phyloP scores from a whole-genome alignment of 2,888 invertebrate genomes.

The Agrochola lychnidis region DNA sequence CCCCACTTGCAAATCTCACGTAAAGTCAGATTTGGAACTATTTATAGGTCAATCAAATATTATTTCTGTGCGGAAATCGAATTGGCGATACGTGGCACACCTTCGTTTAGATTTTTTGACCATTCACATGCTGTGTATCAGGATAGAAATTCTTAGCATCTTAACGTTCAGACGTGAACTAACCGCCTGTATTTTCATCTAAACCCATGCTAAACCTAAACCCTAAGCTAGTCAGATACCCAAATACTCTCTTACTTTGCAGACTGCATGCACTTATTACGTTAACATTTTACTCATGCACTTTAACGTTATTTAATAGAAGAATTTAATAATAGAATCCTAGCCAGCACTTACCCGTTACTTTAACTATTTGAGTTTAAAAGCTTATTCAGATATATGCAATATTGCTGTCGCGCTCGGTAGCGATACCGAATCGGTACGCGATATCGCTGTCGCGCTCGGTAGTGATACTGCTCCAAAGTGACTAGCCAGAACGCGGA shows the following conservation, averaged over 20 bases:
- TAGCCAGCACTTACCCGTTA: neutral
- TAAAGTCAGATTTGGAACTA: neutral
- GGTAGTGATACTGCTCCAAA: no score
- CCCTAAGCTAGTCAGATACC: constrained; percentile 1
- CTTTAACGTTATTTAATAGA: neutral
- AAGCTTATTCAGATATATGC: no score
- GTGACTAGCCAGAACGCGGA: no score
- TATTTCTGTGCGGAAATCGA: neutral
- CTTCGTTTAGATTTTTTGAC: neutral
- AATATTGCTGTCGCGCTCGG: no score
- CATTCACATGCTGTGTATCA: neutral
- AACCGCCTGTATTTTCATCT: constrained; percentile 38
- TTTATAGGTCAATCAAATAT: constrained; percentile 16
- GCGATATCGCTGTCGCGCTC: no score
- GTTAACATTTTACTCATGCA: neutral
- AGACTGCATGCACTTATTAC: constrained; percentile 29
- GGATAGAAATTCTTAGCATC: neutral
- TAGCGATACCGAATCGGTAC: no score
- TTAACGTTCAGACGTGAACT: neutral
- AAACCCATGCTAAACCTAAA: neutral
- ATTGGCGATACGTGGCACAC: neutral
- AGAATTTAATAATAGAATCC: neutral
- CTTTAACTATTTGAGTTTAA: constrained; percentile 3
- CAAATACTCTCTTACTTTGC: constrained; percentile 17
- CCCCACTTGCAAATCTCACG: neutral